Evolutionary conservation across 1,140 invertebrate species (phyloP).

Genomic region (Oscheius sp.): DNA sequence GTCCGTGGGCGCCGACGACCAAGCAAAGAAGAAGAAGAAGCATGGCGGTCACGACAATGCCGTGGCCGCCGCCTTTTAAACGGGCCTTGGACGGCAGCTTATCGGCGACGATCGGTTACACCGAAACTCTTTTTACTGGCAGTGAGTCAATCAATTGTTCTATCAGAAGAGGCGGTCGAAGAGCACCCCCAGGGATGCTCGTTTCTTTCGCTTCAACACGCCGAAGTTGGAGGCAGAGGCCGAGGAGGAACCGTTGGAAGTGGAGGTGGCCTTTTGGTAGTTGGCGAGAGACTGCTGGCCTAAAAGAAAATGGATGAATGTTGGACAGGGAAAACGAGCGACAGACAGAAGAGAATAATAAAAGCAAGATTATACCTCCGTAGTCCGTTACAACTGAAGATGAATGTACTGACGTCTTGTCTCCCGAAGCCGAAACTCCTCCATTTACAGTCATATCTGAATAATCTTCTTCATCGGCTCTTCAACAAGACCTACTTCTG

Average conservation of each 20-base stretch:
- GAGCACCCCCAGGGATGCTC: conserved; percentile 12
- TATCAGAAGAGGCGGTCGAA: conserved; percentile 16
- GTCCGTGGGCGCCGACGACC: no score
- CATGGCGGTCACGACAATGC: no score
- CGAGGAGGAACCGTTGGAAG: conserved; percentile 18
- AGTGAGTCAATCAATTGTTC: background rate
- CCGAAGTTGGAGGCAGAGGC: conserved; percentile 38
- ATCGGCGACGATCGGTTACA: background rate
- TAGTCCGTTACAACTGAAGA: conserved; percentile 37
- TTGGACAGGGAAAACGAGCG: background rate
- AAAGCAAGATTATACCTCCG: no score
- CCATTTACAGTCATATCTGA: conserved; percentile 36
- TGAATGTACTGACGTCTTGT: conserved; percentile 33
- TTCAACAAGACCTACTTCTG: conserved; percentile 4
- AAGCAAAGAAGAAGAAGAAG: no score
- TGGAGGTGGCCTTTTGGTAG: conserved; percentile 32
- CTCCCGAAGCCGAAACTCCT: conserved; percentile 30
- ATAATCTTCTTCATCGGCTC: background rate
- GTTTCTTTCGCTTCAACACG: conserved; percentile 31
- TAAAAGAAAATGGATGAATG: background rate
- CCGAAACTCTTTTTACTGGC: background rate
- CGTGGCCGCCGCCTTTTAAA: no score
- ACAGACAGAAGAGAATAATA: no score
- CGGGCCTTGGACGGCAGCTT: background rate
- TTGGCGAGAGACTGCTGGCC: conserved; percentile 38